Percentiles rank a stretch among this genome's conserved stretches.
Conservation (phyloP, 2,888 invertebrate genomes). For the Callyntrura guangdongensis region DNA sequence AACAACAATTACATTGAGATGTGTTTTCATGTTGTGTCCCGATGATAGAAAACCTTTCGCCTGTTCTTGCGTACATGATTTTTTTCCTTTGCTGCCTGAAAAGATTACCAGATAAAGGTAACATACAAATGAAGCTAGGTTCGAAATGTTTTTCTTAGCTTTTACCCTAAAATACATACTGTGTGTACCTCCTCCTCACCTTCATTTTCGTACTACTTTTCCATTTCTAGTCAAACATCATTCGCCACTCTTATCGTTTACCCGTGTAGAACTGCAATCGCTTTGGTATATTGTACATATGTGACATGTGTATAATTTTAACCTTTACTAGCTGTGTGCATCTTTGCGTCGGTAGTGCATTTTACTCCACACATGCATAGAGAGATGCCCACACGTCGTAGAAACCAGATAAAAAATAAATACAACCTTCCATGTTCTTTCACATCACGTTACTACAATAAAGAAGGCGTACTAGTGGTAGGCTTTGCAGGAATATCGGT, state of each 20-base stretch:
- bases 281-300: neutral
- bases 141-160: neutral
- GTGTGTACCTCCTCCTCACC: neutral
- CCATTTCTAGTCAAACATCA: slow-evolving; percentile 45
- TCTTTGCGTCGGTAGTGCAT: no score
- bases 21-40: neutral
- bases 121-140: no score
- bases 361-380: neutral
- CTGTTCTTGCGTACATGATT: no score
- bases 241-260: slow-evolving; percentile 17
- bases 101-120: no score
- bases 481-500: no score
- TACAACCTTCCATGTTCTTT: slow-evolving; percentile 17
- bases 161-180: slow-evolving; percentile 8
- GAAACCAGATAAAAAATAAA: slow-evolving; percentile 33
- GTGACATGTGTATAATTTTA: neutral
- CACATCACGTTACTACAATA: slow-evolving; percentile 26
- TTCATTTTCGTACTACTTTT: slow-evolving; percentile 29
- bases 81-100: no score
- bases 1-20: neutral
- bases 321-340: neutral
- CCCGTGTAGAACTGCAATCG: slow-evolving; percentile 1
- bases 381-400: neutral
- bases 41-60: slow-evolving; percentile 4
- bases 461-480: neutral